phyloP scores from a whole-genome alignment of 2,113 vertebrate species.

The Rhinolophus sinicus region DNA sequence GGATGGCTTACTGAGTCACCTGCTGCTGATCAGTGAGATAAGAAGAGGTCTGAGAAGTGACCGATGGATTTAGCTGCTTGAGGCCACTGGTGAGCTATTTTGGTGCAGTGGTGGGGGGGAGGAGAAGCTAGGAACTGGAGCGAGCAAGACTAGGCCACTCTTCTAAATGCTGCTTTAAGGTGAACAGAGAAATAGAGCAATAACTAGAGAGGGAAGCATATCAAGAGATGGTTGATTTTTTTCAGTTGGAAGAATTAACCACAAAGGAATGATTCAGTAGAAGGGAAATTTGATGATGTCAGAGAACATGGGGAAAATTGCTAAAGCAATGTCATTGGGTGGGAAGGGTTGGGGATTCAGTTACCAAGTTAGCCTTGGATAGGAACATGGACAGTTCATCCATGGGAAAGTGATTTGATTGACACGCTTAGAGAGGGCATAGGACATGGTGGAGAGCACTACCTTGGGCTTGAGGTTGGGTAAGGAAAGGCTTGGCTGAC shows the following conservation, averaged over 20 bases:
- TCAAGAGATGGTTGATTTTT: background rate
- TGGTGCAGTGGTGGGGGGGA: background rate
- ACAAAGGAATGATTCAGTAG: background rate
- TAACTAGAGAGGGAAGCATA: background rate
- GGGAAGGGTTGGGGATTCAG: background rate
- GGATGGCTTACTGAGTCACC: background rate
- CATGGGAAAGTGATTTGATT: background rate
- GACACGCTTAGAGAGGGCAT: background rate
- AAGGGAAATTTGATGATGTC: background rate
- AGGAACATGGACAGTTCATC: background rate
- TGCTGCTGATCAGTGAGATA: background rate
- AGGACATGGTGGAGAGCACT: background rate
- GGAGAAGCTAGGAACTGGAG: background rate
- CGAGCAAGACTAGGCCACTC: background rate
- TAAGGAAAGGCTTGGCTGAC: constrained; percentile 4
- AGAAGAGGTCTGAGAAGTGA: background rate
- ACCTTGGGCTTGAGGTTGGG: background rate
- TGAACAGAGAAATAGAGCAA: background rate
- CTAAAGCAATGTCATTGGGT: background rate
- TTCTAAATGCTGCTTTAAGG: background rate
- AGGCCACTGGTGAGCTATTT: background rate
- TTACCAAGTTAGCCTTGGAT: background rate
- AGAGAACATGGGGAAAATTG: background rate
- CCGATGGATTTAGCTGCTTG: background rate
- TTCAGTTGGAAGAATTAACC: background rate